phyloP scores from a whole-genome alignment of 2,113 vertebrate genomes.

The Hydropotes inermis region DNA sequence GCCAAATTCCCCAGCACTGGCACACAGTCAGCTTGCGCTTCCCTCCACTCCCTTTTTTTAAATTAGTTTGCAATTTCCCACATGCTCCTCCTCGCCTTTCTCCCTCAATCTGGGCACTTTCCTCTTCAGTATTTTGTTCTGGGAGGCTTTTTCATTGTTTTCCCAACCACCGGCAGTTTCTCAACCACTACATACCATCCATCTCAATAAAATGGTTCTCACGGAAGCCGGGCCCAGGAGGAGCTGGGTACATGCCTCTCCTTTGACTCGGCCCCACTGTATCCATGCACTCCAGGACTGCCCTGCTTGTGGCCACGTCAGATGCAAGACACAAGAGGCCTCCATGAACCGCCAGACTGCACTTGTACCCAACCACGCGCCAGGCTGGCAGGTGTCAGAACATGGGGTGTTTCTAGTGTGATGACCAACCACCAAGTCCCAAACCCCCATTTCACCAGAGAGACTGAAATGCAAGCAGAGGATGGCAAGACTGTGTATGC shows the following conservation, averaged over 20 bases:
- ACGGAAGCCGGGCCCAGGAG: not conserved
- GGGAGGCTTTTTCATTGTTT: conserved; percentile 25
- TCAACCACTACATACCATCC: not conserved
- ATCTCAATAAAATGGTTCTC: conserved; percentile 36
- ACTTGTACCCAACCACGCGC: not conserved
- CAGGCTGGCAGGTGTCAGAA: not conserved
- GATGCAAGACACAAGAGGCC: not conserved
- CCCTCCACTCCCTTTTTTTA: not conserved
- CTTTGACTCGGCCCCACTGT: not conserved
- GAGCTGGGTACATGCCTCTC: not conserved
- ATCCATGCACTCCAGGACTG: not conserved
- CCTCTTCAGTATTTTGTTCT: not conserved
- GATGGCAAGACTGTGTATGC: not conserved
- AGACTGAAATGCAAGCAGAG: not conserved
- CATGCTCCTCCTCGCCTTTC: not conserved
- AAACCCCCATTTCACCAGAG: not conserved
- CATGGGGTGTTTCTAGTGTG: accelerated
- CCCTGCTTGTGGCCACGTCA: not conserved
- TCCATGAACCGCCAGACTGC: accelerated
- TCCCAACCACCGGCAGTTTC: conserved; percentile 35
- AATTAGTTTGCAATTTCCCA: conserved; percentile 50
- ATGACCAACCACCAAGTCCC: accelerated
- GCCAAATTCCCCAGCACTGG: conserved; percentile 64
- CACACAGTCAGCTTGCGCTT: not conserved
- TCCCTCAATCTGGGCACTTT: conserved; percentile 22